Percentiles rank a stretch among this genome's conserved stretches.
phyloP scores from a whole-genome alignment of 2,113 vertebrate genomes.

The Callopanchax toddi region DNA sequence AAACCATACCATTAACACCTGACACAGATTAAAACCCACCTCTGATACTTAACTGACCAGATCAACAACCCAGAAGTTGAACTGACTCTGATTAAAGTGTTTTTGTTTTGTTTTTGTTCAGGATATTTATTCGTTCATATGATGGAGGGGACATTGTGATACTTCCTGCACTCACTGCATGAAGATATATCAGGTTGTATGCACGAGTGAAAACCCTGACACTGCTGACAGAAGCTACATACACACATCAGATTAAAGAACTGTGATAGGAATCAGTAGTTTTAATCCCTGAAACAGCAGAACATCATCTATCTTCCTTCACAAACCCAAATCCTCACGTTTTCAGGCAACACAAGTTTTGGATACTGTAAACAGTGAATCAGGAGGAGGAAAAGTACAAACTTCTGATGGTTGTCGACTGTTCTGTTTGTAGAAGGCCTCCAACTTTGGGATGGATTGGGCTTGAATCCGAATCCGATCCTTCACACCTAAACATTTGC shows the following conservation, averaged over 20 bases:
- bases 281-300: not conserved
- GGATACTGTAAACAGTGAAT: not conserved
- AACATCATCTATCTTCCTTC: not conserved
- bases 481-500: conserved; percentile 80
- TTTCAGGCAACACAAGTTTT: not conserved
- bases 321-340: not conserved
- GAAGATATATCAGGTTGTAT: not conserved
- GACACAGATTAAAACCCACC: too few species aligned
- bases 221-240: not conserved
- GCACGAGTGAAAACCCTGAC: not conserved
- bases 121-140: too few species aligned
- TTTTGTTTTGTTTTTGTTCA: too few species aligned
- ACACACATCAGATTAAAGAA: not conserved
- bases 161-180: too few species aligned
- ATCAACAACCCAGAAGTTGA: too few species aligned
- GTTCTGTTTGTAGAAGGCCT: conserved; percentile 79
- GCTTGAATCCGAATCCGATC: conserved; percentile 77
- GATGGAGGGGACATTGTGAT: too few species aligned
- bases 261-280: not conserved
- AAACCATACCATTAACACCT: too few species aligned
- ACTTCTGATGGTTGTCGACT: conserved; percentile 79
- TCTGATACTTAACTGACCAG: too few species aligned
- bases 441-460: conserved; percentile 76
- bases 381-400: conserved; percentile 39
- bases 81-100: too few species aligned